Evolutionary conservation across 2,797 vertebrate genomes (phyloP).

Genomic region (Phoxinus dragarum): DNA sequence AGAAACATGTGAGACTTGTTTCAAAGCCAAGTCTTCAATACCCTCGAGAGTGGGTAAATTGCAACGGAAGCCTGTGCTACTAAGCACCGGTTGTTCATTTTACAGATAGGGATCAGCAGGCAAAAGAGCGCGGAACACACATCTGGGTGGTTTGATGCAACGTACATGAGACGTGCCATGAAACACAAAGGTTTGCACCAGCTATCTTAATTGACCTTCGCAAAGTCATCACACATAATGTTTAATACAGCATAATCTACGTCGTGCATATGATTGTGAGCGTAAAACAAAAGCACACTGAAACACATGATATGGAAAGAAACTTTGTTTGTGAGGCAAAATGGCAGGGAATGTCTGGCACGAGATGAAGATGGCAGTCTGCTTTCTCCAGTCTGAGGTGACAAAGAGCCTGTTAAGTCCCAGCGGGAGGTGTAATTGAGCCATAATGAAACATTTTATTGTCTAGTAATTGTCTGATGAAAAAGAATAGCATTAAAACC

Average conservation of each 20-base stretch:
- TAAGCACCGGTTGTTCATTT: constrained; percentile 70
- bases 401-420: constrained; percentile 37
- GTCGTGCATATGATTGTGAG: not conserved
- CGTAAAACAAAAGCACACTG: not conserved
- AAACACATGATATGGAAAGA: constrained; percentile 29
- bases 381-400: constrained; percentile 43
- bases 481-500: constrained; percentile 45
- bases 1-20: constrained; percentile 62
- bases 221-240: not conserved
- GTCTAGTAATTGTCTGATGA: constrained; percentile 45
- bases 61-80: constrained; percentile 73
- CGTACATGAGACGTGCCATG: constrained; percentile 21
- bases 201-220: constrained; percentile 26
- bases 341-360: constrained; percentile 46
- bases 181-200: constrained; percentile 21
- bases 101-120: constrained; percentile 74
- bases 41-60: constrained; percentile 72
- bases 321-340: constrained; percentile 27
- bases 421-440: constrained; percentile 55
- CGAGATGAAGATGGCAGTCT: constrained; percentile 34
- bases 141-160: constrained; percentile 41
- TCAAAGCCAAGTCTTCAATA: constrained; percentile 60
- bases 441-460: constrained; percentile 55
- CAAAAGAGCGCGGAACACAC: constrained; percentile 57
- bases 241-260: constrained; percentile 4